phyloP scores from a whole-genome alignment of 2,113 vertebrate genomes.

The Hystrix brachyura region DNA sequence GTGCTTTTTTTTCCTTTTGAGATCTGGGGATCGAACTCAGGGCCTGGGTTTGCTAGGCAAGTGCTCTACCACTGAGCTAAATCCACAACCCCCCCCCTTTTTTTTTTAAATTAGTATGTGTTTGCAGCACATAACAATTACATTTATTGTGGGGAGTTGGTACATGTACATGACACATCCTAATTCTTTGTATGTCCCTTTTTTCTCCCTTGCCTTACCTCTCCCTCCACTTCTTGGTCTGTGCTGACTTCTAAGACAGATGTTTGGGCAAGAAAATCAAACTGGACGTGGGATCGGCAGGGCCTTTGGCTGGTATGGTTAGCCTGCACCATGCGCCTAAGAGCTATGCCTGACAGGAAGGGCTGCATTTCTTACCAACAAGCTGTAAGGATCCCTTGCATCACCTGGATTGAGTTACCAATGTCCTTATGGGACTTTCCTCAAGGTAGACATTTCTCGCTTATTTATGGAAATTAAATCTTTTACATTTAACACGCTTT shows the following conservation, averaged over 20 bases:
- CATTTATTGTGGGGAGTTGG: not conserved
- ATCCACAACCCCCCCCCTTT: not conserved
- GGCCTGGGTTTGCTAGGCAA: too few species aligned
- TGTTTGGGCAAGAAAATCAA: conserved; percentile 36
- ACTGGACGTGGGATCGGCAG: not conserved
- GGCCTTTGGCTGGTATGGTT: not conserved
- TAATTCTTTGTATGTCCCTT: not conserved
- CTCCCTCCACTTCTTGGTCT: not conserved
- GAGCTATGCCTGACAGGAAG: conserved; percentile 4
- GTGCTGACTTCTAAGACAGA: not conserved
- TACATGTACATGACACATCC: not conserved
- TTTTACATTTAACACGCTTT: conserved; percentile 15
- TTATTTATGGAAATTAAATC: conserved; percentile 66
- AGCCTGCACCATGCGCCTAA: conserved; percentile 1
- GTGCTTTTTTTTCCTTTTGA: not conserved
- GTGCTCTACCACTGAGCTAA: too few species aligned
- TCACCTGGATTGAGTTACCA: conserved; percentile 61
- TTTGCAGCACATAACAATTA: not conserved
- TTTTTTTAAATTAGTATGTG: not conserved
- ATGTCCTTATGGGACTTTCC: conserved; percentile 40
- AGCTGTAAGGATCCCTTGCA: not conserved
- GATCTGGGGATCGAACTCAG: too few species aligned
- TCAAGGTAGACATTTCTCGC: conserved; percentile 52
- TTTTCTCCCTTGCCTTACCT: not conserved
- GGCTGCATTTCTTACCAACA: not conserved